Evolutionary conservation across 2,888 invertebrate genomes (phyloP).

Genomic region (Epistrophe eligans): DNA sequence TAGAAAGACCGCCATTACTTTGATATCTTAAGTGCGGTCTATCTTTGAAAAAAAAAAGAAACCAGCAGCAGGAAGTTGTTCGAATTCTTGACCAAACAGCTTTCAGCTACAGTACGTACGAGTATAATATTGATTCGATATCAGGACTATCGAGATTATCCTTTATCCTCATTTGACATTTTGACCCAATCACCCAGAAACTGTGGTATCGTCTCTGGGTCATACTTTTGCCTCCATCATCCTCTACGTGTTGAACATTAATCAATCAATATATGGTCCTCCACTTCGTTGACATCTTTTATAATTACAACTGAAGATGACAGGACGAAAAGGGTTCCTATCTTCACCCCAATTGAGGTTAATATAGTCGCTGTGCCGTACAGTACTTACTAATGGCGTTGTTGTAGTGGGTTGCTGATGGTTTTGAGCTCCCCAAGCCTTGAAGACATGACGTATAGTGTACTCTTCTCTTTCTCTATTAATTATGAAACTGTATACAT

Average conservation of each 20-base stretch:
- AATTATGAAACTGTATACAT: slow-evolving; percentile 67
- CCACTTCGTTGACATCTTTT: slow-evolving; percentile 59
- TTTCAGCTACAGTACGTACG: not conserved
- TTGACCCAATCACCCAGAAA: slow-evolving; percentile 32
- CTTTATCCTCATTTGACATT: slow-evolving; percentile 36
- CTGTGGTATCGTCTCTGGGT: slow-evolving; percentile 15
- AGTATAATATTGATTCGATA: slow-evolving; percentile 14
- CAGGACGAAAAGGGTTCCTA: slow-evolving; percentile 57
- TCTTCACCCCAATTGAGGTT: slow-evolving; percentile 4
- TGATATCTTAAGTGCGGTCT: slow-evolving; percentile 20
- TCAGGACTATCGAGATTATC: slow-evolving; percentile 12
- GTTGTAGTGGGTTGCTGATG: not conserved
- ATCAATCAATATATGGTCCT: slow-evolving; percentile 67
- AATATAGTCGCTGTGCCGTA: not conserved
- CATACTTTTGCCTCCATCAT: not conserved
- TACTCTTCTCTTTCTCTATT: slow-evolving; percentile 35
- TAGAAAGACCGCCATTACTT: slow-evolving; percentile 20
- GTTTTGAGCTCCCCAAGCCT: slow-evolving; percentile 30
- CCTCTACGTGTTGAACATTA: slow-evolving; percentile 67
- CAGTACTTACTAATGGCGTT: not conserved
- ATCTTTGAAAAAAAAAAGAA: not conserved
- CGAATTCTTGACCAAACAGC: slow-evolving; percentile 5
- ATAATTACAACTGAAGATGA: slow-evolving; percentile 69
- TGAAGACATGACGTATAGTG: slow-evolving; percentile 18
- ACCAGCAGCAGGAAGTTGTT: not conserved